Base-by-base conservation (phyloP, 2,888 invertebrate genomes). In the Lepidocyrtoides sp. region DNA sequence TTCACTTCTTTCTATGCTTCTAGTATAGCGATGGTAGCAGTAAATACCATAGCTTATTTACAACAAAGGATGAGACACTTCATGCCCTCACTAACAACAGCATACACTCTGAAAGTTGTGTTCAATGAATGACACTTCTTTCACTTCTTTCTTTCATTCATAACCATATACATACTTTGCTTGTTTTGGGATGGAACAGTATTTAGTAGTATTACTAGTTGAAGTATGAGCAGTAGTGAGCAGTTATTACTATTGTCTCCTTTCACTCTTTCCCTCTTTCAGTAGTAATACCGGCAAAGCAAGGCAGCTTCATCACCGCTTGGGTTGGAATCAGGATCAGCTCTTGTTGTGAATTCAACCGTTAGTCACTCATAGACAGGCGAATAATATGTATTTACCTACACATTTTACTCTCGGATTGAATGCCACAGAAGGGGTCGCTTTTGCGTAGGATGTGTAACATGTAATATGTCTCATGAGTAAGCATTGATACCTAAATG, bases 361-460 rank as follows among this genome's bases (percentile, higher is more conserved):
- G 90, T 90, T 90, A 85, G 51, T 84, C 90, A 90, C 90, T 89
- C 89, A 89, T 23, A 83, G 84, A 54, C 89, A 84, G 69, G 23
- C 75, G 10, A 36, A 7, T 4, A 7, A 36, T 2, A 36, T 36
- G 36, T 60, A 41, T 20, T 23, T 17, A 12, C 10, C 36, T 41
- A 83, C 20, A 41, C 57, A 57, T 66, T 69, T 10, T 48, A 14
- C 48, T 48, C 75, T 48, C 14, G 14, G 14, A 66, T n/a, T 66
- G n/a, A 66, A 10, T 66, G 20, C 2, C 20, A 66, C 32, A 66
- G 10, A 26, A 51, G 14, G 23, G 1, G 32, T 14, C 14, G n/a
- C 32, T n/a, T n/a, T n/a, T n/a, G n/a, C 32, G 17, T 3, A 66
- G 32, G n/a, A 32, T 66, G 23, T 26, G 63, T 63, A 63, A 57